Base-by-base conservation (phyloP, 2,113 vertebrate genomes). In the Dasyornis broadbenti region DNA sequence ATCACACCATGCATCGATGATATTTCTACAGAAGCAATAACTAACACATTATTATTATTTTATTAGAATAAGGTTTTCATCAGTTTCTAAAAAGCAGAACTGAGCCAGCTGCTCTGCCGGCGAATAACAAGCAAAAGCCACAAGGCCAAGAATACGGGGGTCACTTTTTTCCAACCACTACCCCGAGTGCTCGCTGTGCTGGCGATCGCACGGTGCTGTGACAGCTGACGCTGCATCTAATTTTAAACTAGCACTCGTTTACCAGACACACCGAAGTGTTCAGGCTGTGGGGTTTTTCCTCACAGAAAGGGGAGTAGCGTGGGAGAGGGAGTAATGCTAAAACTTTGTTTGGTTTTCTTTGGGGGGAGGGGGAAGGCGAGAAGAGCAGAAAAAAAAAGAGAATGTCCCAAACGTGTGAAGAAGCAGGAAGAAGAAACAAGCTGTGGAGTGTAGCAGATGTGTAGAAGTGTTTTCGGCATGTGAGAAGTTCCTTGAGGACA, bases 101-200 rank as follows among this genome's bases (percentile, higher is more conserved):
- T 11, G 31, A 73, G 18, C 26, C 50, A 50, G 13, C 82, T 79
- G 63, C 42, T 64, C 31, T 47, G 79, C 39, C 76, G 49, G 37
- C 10, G 28, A 86, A 47, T 11, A 52, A 54, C 50, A 68, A 61
- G 35, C 18, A 17, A 63, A 73, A 73, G 37, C 27, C 70, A n/a
- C 59, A 47, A n/a, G 44, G 61, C 47, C 56, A 75, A 76, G 61
- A 91, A 50, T 1, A 66, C 24, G 17, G 11, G 17, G 22, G 54
- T 85, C 63, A 45, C 54, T 86, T 63, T 86, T 90, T 96, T 88
- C 90, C 90, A 86, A n/a, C 89, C 76, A 45, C 82, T 9, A 14
- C n/a, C 47, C 8, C 23, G 42, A 71, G 61, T 13, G 3, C 39
- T 49, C 20, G 13, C 70, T 44, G 1, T 0, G 12, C 44, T 2